Percentiles rank a stretch among this genome's conserved stretches.
Conservation (phyloP, 2,888 invertebrate genomes). For the Sericinus montela region DNA sequence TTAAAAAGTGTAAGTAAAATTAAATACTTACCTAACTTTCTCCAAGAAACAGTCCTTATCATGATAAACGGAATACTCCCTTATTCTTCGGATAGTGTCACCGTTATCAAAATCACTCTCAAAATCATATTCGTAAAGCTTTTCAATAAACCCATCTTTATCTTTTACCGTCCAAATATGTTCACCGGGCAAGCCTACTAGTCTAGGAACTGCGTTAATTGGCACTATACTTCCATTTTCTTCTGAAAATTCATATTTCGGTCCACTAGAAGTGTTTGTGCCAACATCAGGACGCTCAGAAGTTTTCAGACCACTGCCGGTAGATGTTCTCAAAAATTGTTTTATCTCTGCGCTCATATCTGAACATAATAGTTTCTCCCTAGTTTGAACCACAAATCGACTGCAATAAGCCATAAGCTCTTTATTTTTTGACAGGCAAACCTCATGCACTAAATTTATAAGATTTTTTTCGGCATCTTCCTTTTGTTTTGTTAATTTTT, state of each 20-base stretch:
- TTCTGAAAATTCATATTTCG: slow-evolving; percentile 30
- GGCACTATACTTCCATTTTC: slow-evolving; percentile 31
- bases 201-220: slow-evolving; percentile 41
- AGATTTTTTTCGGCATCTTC: slow-evolving; percentile 50
- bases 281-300: neutral
- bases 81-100: slow-evolving; percentile 56
- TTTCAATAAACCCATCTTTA: slow-evolving; percentile 63
- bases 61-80: slow-evolving; percentile 65
- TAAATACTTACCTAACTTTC: slow-evolving; percentile 40
- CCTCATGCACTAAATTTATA: slow-evolving; percentile 47
- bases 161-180: slow-evolving; percentile 66
- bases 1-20: neutral
- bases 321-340: slow-evolving; percentile 41
- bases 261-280: neutral
- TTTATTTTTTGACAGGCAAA: slow-evolving; percentile 51
- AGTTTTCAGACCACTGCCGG: neutral
- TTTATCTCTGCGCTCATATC: slow-evolving; percentile 53
- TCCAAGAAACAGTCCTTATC: slow-evolving; percentile 64
- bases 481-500: slow-evolving; percentile 49
- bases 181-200: slow-evolving; percentile 60
- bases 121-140: slow-evolving; percentile 59
- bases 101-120: slow-evolving; percentile 48
- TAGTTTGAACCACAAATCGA: slow-evolving; percentile 51
- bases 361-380: slow-evolving; percentile 46
- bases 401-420: slow-evolving; percentile 55